A percentile compares a stretch with the other conserved stretches of the same genome.
Evolutionary conservation across 2,797 vertebrate species (phyloP).

Genomic region (Enteromius thamalakanensis): DNA sequence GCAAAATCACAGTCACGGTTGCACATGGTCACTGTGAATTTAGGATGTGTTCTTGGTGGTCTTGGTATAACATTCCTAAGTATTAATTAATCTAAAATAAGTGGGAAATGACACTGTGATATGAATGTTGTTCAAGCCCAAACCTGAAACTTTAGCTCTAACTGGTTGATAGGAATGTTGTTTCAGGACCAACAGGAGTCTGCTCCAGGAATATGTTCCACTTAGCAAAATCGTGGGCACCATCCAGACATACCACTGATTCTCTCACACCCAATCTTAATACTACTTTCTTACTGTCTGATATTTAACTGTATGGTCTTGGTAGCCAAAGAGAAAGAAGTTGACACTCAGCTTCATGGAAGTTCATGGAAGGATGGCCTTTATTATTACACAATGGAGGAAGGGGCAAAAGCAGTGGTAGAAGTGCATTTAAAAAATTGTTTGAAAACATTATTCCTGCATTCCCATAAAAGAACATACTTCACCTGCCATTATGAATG

Average conservation of each 20-base stretch:
- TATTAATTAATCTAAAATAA: not conserved
- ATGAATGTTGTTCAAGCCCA: not conserved
- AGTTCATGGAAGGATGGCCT: not conserved
- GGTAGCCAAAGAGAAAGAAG: not conserved
- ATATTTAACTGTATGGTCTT: not conserved
- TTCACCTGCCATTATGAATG: not conserved
- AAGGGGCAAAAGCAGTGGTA: not conserved
- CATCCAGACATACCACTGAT: not conserved
- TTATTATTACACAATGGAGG: not conserved
- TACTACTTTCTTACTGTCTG: not conserved
- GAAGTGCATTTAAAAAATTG: not conserved
- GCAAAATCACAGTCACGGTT: not conserved
- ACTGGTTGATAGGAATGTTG: conserved; percentile 7
- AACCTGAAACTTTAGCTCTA: not conserved
- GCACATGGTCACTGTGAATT: not conserved
- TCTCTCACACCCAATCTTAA: conserved; percentile 11
- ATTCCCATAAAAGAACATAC: not conserved
- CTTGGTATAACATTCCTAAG: not conserved
- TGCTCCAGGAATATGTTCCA: conserved; percentile 11
- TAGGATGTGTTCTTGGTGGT: not conserved
- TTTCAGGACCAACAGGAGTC: not conserved
- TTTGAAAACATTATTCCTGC: not conserved
- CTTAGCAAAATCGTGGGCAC: not conserved
- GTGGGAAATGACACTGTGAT: not conserved
- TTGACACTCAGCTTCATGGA: not conserved